Evolutionary conservation across 2,113 vertebrate species (phyloP).

Genomic region (Podiceps cristatus): DNA sequence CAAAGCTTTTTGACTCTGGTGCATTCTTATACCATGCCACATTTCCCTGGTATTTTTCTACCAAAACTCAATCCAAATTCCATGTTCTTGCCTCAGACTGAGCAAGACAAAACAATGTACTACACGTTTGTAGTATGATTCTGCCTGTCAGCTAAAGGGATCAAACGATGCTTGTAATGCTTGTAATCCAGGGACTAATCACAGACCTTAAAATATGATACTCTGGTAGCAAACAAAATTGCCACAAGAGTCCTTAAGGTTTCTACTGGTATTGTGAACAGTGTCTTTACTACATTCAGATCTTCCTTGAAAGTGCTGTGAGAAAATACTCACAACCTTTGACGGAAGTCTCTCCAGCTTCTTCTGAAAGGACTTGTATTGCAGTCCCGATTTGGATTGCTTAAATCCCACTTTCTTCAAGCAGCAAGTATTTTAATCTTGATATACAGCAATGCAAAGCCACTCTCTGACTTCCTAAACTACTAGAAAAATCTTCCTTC

Average conservation of each 20-base stretch:
- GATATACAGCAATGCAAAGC: neutral
- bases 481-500: neutral
- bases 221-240: neutral
- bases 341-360: neutral
- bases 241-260: neutral
- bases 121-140: neutral
- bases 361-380: neutral
- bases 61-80: neutral
- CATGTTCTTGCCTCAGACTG: neutral
- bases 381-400: neutral
- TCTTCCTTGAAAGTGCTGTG: neutral
- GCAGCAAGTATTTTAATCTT: neutral
- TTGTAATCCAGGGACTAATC: neutral
- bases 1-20: neutral
- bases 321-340: neutral
- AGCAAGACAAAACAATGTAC: fast-evolving
- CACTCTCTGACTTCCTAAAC: neutral
- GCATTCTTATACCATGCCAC: neutral
- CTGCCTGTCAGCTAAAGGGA: neutral
- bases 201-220: neutral
- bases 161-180: neutral
- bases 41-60: neutral
- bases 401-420: neutral
- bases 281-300: neutral
- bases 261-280: neutral